Base-by-base conservation (phyloP, 2,888 invertebrate species). In the Oligia strigilis region DNA sequence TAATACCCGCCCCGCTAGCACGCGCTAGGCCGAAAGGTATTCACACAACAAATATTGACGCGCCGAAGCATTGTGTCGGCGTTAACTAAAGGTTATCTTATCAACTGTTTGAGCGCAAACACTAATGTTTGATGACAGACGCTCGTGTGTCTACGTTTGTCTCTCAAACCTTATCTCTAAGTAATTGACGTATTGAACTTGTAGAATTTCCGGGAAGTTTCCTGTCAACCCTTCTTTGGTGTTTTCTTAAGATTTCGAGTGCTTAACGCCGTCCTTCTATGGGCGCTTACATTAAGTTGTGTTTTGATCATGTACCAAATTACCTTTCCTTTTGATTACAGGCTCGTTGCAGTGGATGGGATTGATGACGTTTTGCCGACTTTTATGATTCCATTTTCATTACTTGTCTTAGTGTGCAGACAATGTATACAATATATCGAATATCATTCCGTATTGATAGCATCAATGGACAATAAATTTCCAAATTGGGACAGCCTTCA, bases 51-150 rank as follows among this genome's bases (percentile, higher is more conserved):
- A 97, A 96, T 96, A 96, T 97, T 97, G 93, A 95, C 95, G 89
- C 90, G 90, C 92, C 93, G 92, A 89, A 90, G 94, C 94, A 96
- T 97, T 97, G 97, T 96, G 97, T 94, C 96, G 97, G 96, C 96
- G 92, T 93, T 91, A 93, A 93, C 94, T 93, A 96, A 96, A 96
- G 95, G 95, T 95, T 95, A 96, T 96, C 97, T 97, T 97, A 97
- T 97, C 97, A 95, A 92, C 89, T 96, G 93, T 97, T 96, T 96
- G 96, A 93, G 92, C 92, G 90, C 94, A 96, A 95, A 96, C 94
- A 96, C 90, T 91, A 89, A 88, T 95, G 94, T 95, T 95, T 95
- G 94, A 93, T 93, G 95, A 95, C 94, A 94, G 96, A 96, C 96
- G 95, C 96, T 94, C 92, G 94, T 90, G 92, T 94, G 97, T 96